Base-by-base conservation (phyloP, 2,113 vertebrate species). In the Phoenicopterus ruber region DNA sequence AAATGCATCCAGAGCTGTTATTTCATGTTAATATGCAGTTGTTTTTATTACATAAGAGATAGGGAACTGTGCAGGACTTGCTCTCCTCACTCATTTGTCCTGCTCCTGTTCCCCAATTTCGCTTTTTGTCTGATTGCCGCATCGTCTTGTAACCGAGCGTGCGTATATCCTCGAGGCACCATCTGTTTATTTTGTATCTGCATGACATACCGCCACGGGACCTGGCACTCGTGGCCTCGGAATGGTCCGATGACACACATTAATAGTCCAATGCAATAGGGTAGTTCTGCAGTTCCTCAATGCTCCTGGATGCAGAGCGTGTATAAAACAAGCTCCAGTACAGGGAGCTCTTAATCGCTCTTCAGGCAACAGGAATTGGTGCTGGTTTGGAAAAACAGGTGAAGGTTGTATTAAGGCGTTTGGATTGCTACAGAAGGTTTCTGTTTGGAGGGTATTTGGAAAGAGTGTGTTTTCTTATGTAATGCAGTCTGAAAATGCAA, bases 11-110 rank as follows among this genome's bases (percentile, higher is more conserved):
- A 94, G 81, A 94, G 70, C 86, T 94, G 81, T 95, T 94, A 95
- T 94, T 97, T 96, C 93, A 93, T 95, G 84, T 72, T 89, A 96
- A 96, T 95, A 93, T 83, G 89, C 91, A 90, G 89, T 72, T 92
- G 62, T 2, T 70, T 94, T 77, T 70, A 73, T 91, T 86, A 57
- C 50, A 81, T 84, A 77, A 65, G 71, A 80, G 42, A 16, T 17
- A 66, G 40, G 12, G 42, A 92, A 28, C 59, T 32, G 29, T 42
- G 57, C 13, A 50, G 76, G 77, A 66, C 63, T 95, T 88, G 55
- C 67, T 96, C n/a, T 94, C 38, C 21, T 81, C 36, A 0, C 24
- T 90, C 19, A 8, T 86, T 95, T 86, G 47, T 90, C n/a, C 76
- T 63, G 26, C 14, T 77, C 14, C 38, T 44, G 5, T 71, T 69